A percentile compares a stretch with the other conserved stretches of the same genome.
phyloP scores from a whole-genome alignment of 2,888 invertebrate species.

The Sminthurinus aureus region DNA sequence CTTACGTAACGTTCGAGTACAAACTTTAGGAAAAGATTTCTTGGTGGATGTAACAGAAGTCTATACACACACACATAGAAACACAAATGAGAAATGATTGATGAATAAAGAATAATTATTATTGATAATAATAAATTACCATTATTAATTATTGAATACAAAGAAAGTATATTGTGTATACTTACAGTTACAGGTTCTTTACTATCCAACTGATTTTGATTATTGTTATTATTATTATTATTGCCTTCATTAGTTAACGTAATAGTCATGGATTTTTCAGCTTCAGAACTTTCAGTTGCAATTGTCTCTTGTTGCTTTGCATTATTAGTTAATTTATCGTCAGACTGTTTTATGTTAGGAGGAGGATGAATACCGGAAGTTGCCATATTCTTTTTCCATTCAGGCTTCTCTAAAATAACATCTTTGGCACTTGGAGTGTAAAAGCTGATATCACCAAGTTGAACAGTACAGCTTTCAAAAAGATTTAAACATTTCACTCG shows the following conservation, averaged over 20 bases:
- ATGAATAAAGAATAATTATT: not conserved
- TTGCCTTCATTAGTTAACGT: slow-evolving; percentile 11
- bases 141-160: no score
- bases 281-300: slow-evolving; percentile 61
- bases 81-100: not conserved
- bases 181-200: slow-evolving; percentile 27
- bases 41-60: slow-evolving; percentile 57
- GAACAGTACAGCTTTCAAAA: slow-evolving; percentile 85
- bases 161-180: not conserved
- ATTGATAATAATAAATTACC: not conserved
- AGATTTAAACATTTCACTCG: slow-evolving; percentile 82
- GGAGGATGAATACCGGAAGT: slow-evolving; percentile 31
- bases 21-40: slow-evolving; percentile 65
- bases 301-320: slow-evolving; percentile 10
- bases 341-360: no score
- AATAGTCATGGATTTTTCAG: slow-evolving; percentile 62
- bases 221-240: slow-evolving; percentile 34
- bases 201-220: slow-evolving; percentile 11
- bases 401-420: slow-evolving; percentile 76
- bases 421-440: slow-evolving; percentile 80
- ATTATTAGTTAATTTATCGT: not conserved
- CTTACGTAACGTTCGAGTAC: slow-evolving; percentile 68
- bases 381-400: slow-evolving; percentile 70
- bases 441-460: slow-evolving; percentile 88
- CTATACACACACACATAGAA: not conserved